Evolutionary conservation across 2,888 invertebrate species (phyloP), one percentile per base, ranked within the genome.

Genomic region (Actias luna): DNA sequence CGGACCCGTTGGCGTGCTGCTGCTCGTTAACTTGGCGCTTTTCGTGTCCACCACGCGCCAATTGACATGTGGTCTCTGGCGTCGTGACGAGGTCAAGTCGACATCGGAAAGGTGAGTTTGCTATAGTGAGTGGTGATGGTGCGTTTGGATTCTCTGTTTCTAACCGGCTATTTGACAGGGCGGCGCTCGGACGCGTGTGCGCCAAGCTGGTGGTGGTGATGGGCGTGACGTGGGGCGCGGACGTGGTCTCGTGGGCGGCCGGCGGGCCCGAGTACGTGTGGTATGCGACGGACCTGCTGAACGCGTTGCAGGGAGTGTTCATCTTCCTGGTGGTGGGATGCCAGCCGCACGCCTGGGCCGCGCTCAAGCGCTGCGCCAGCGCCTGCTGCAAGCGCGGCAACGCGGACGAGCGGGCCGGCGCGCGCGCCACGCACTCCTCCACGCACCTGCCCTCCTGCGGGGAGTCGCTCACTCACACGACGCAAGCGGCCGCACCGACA

Each of bases 241-340:
- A 97, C 87, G 95, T 97, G 65, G 92, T 97, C 66, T 97, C 97
- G 59, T 97, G 97, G 96, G 94, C 95, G 68, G 95, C 95, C 66
- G 97, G 97, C 70, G 97, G 97, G 5, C 97, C 97, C 0, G 93
- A 95, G 75, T 96, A 95, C 83, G 89, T 96, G 74, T 97, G 97
- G 97, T 96, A 96, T 87, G 93, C 96, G 69, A 96, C 97, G 61
- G 97, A 98, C 88, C 85, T 97, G 79, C 94, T 97, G 77, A 98
- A 97, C 90, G 96, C 96, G 69, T 93, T 97, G 73, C 97, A 97
- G 87, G 98, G 98, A 70, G 96, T 97, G 62, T 95, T 97, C 85
- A 97, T 97, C 78, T 98, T 97, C 88, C 95, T 96, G 78, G 97
- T 97, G 70, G 97, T 97, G 72, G 97, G 97, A 60, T 97, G 97